Base-by-base conservation (phyloP, 2,888 invertebrate species). In the Thecocarcelia acutangulata region DNA sequence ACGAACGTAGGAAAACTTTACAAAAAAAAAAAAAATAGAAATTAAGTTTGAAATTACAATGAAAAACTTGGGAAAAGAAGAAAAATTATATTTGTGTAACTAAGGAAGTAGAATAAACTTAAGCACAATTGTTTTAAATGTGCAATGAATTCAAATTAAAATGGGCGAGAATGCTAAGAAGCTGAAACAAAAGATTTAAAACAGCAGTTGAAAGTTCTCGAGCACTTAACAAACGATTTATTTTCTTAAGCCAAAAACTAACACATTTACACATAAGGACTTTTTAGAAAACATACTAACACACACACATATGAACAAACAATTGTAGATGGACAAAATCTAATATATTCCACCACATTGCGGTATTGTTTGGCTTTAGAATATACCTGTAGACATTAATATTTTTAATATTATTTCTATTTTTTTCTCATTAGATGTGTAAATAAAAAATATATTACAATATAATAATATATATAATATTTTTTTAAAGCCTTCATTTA, bases 61-160 rank as follows among this genome's bases (percentile, higher is more conserved):
- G 24, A 46, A 63, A 52, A 44, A 40, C 46, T 54, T 17, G 15
- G 12, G 50, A 33, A 17, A 21, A 28, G 42, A 48, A 61, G 19
- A 54, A 44, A n/a, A 61, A 52, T 33, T 8, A 52, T 17, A 12
- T 44, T 56, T 46, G 46, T 58, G 21, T 33, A 46, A 68, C 75
- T 61, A 44, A 44, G 75, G 59, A 75, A 76, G 17, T 61, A 44
- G 64, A 50, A 68, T 68, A 76, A 77, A 77, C 66, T 77, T 77
- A 37, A 73, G 48, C 42, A 54, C 50, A 81, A 73, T 77, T 77
- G 81, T 73, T 81, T 77, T 73, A 73, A 81, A 81, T 76, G 81
- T 33, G 61, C 52, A 50, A 68, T 66, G 66, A 76, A 76, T 76
- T 69, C 33, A 72, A 72, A 78, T 72, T 78, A 64, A 64, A 74